These are phyloP conservation scores for Gerosis bhagava DNA, from an alignment of 2,888 invertebrate species.

Conservation along the genomic window DNA sequence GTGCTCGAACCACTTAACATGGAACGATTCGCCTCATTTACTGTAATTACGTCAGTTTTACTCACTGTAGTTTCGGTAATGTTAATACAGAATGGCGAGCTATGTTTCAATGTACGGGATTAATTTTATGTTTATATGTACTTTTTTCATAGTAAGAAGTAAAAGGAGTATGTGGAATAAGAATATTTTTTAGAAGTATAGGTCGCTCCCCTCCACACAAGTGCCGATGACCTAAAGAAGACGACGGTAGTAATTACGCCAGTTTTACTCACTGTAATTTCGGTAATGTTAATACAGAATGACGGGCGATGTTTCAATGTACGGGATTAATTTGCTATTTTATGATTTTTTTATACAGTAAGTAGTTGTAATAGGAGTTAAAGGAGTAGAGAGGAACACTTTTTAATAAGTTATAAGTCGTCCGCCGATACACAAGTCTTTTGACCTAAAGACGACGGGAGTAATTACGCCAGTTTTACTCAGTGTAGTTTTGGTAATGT, in stretches of 20 bases:
- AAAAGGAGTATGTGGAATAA: too few species aligned
- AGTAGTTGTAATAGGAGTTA: too few species aligned
- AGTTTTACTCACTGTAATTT: slow-evolving; percentile 46
- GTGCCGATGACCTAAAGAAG: too few species aligned
- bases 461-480: slow-evolving; percentile 61
- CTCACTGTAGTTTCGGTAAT: slow-evolving; percentile 34
- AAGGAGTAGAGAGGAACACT: too few species aligned
- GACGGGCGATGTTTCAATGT: slow-evolving; percentile 40
- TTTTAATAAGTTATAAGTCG: too few species aligned
- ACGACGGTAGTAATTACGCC: slow-evolving; percentile 64
- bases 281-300: slow-evolving; percentile 38
- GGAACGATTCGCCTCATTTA: slow-evolving; percentile 68
- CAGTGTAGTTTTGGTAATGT: slow-evolving; percentile 33
- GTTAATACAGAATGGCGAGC: slow-evolving; percentile 40
- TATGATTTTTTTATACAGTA: too few species aligned
- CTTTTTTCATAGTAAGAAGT: too few species aligned
- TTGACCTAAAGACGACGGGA: too few species aligned
- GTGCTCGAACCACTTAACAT: slow-evolving; percentile 70
- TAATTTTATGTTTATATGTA: too few species aligned
- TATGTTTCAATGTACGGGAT: slow-evolving; percentile 36
- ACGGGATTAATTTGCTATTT: neutral
- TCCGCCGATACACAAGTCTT: too few species aligned
- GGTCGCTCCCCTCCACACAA: too few species aligned
- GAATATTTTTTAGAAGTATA: too few species aligned
- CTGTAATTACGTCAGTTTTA: slow-evolving; percentile 62